Evolutionary conservation across 2,797 vertebrate species (phyloP), one percentile per base, ranked within the genome.

Genomic region (Heliangelus exortis): DNA sequence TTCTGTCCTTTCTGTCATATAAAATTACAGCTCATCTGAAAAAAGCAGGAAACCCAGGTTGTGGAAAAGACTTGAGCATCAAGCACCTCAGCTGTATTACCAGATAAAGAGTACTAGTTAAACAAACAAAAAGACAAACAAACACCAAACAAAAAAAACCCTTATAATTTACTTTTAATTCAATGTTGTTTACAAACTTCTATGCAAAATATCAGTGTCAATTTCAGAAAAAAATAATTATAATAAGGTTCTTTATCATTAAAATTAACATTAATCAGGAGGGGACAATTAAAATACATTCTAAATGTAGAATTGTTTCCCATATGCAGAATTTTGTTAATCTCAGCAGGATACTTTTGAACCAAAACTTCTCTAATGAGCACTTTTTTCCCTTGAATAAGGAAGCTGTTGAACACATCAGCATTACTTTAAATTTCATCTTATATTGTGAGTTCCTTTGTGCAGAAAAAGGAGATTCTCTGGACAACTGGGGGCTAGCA

Each of bases 401-500:
- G 25, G 8, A 50, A 36, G 34, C 7, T 73, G 8, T 6, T 17
- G 34, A 58, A 81, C 4, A 1, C 39, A 66, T 73, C 14, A 67
- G 21, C 48, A 67, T 57, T 28, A 41, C 3, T 45, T 67, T 16
- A 74, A 71, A 57, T 65, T 78, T 65, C 2, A 39, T 69, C 11
- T 67, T 67, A 25, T 41, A 41, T 41, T 41, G 12, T 31, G 1
- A 51, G 8, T 39, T 89, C 3, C 11, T 75, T 72, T 68, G 15
- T 80, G 8, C 15, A 69, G 61, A 84, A 87, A 89, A 18, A 57
- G 45, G 89, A 1, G 8, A 79, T 68, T 7, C 3, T 48, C 25
- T 63, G 15, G 20, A 71, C 6, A 76, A 23, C 0, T 53, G 1
- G 7, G 19, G 9, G 7, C 3, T 69, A 58, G 9, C 7, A 61